Base-by-base conservation (phyloP, 2,888 invertebrate species). In the Sphinx pinastri region DNA sequence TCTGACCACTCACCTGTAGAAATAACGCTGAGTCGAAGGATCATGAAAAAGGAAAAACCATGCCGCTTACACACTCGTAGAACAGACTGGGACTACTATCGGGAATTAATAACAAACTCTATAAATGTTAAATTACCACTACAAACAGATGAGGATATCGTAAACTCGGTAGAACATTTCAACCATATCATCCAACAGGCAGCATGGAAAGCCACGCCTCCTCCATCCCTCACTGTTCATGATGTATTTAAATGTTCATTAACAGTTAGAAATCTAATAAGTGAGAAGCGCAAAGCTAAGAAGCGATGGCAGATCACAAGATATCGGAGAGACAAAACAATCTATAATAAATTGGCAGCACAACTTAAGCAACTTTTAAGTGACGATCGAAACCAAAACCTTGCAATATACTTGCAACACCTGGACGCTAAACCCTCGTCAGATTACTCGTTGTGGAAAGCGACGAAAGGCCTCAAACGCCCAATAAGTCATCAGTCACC, bases 1-100 rank as follows among this genome's bases (percentile, higher is more conserved):
- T 76, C 74, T 2, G 74, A 79, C 16, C 75, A 75, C 47, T 68
- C 72, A 0, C 76, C 75, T 10, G 71, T 75, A 4, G 3, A 74
- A 25, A 67, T 74, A 10, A 71, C 70, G 14, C 5, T 73, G 0
- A 71, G 73, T 47, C 25, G 70, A 2, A 68, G 0, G 7, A 0
- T 73, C 2, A 69, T 74, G 12, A 57, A 68, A 2, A 0, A 4
- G 19, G 67, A 57, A n/a, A 68, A 4, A 12, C 63, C 47, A 0
- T 14, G 13, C 1, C 38, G 13, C 14, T 66, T 76, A 0, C 68
- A 67, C 54, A 74, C 72, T 45, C 67, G 70, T n/a, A 16, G 59
- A 2, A 76, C 77, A 0, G 71, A 76, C 51, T 77, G 77, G 73
- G 45, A 70, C 0, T 60, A 60, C 2, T 75, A 75, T 49, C 25